A percentile compares a stretch with the other conserved stretches of the same genome.
Evolutionary conservation across 2,888 invertebrate species (phyloP).

Genomic region (Embidobia sp.): DNA sequence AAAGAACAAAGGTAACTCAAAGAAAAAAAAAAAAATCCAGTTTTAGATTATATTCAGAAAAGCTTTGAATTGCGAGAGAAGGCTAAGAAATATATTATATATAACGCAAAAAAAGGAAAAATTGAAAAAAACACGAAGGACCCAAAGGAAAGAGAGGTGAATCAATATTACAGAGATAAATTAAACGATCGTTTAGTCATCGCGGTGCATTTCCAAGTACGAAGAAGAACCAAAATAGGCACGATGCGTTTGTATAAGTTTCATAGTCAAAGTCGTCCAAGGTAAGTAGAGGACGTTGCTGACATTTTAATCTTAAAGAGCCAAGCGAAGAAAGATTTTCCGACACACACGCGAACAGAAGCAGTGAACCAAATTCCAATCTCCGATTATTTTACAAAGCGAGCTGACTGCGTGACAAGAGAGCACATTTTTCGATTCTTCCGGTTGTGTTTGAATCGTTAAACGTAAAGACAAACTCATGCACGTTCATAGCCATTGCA

Average conservation of each 20-base stretch:
- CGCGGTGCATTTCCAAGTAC: conserved; percentile 61
- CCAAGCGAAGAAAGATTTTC: conserved; percentile 23
- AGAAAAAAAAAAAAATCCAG: conserved; percentile 46
- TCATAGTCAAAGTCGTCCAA: conserved; percentile 64
- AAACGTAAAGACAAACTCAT: conserved; percentile 44
- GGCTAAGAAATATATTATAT: conserved; percentile 44
- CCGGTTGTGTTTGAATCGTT: conserved; percentile 38
- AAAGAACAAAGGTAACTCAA: conserved; percentile 42
- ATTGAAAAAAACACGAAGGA: conserved; percentile 8
- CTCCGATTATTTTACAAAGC: conserved; percentile 32
- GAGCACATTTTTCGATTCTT: conserved; percentile 32
- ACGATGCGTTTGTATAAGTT: conserved; percentile 65
- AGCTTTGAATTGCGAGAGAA: conserved; percentile 62
- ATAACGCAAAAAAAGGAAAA: conserved; percentile 14
- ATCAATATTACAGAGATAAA: conserved; percentile 52
- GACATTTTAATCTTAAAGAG: conserved; percentile 46
- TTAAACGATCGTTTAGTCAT: conserved; percentile 54
- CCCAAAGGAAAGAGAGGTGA: background rate
- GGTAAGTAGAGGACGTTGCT: conserved; percentile 60
- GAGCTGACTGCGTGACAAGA: conserved; percentile 62
- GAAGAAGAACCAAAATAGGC: conserved; percentile 61
- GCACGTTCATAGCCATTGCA: conserved; percentile 54
- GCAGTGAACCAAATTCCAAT: conserved; percentile 16
- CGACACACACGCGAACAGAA: conserved; percentile 46
- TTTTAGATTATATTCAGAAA: conserved; percentile 65